Evolutionary conservation across 2,888 invertebrate genomes (phyloP).

Genomic region (Synergus umbraculus): DNA sequence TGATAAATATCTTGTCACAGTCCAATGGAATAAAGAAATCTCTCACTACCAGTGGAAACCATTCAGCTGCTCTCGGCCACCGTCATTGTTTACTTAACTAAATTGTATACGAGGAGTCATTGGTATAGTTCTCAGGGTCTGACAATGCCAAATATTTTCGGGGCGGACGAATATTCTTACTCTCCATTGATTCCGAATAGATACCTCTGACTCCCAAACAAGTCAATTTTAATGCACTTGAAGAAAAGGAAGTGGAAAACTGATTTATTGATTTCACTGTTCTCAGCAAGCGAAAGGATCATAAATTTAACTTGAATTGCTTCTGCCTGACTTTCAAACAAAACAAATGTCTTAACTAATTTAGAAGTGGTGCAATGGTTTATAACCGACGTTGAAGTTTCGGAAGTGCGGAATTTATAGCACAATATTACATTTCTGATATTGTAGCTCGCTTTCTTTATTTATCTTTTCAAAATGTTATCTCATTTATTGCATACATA

Average conservation of each 20-base stretch:
- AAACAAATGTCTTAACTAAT: background rate
- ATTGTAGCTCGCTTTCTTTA: background rate
- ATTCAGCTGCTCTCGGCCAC: constrained; percentile 3
- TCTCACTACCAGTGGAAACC: background rate
- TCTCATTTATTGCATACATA: background rate
- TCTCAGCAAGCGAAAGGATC: background rate
- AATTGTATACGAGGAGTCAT: background rate
- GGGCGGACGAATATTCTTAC: constrained; percentile 22
- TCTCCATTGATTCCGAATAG: constrained; percentile 5
- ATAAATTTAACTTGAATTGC: background rate
- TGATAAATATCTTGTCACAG: background rate
- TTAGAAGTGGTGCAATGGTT: background rate
- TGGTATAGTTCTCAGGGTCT: background rate
- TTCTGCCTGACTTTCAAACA: background rate
- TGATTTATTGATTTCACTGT: constrained; percentile 21
- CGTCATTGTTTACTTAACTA: constrained; percentile 16
- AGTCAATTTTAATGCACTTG: constrained; percentile 16
- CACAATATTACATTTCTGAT: background rate
- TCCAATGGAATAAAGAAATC: background rate
- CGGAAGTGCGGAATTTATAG: background rate
- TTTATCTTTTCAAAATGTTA: background rate
- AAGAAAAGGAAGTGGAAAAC: constrained; percentile 5
- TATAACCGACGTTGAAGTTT: background rate
- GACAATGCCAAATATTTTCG: constrained; percentile 11
- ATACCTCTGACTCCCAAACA: constrained; percentile 9